phyloP scores from a whole-genome alignment of 2,113 vertebrate species.

The Hypanus sabinus region DNA sequence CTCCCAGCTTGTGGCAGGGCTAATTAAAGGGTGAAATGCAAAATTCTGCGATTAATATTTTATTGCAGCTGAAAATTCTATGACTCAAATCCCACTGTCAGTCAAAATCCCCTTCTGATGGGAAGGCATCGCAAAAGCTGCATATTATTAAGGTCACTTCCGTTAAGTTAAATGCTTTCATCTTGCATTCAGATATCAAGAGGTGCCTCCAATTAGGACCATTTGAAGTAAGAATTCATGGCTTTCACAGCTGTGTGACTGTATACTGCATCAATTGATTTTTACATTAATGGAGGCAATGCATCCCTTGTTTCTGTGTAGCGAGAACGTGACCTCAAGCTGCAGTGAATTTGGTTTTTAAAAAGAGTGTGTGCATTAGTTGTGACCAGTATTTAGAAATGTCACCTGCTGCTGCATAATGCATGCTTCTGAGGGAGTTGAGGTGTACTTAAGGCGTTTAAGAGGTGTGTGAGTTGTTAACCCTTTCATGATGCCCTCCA shows the following conservation, averaged over 20 bases:
- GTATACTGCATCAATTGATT: slow-evolving; percentile 30
- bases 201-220: slow-evolving; percentile 30
- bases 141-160: slow-evolving; percentile 38
- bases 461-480: neutral
- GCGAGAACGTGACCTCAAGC: neutral
- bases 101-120: slow-evolving; percentile 34
- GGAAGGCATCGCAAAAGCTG: slow-evolving; percentile 27
- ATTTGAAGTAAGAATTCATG: slow-evolving; percentile 28
- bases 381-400: slow-evolving; percentile 33
- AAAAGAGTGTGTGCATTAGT: neutral
- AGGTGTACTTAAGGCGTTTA: neutral
- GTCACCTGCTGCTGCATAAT: neutral
- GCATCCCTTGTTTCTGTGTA: neutral
- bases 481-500: neutral
- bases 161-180: slow-evolving; percentile 25
- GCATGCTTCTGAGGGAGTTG: neutral
- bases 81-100: slow-evolving; percentile 36
- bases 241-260: slow-evolving; percentile 18
- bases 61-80: slow-evolving; percentile 17
- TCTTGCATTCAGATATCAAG: slow-evolving; percentile 35
- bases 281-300: slow-evolving; percentile 25
- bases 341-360: neutral
- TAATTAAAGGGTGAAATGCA: slow-evolving; percentile 36
- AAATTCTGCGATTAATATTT: slow-evolving; percentile 37
- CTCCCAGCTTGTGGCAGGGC: neutral